Conservation (phyloP, 2,888 invertebrate species). For the Muschampia plurimacula region DNA sequence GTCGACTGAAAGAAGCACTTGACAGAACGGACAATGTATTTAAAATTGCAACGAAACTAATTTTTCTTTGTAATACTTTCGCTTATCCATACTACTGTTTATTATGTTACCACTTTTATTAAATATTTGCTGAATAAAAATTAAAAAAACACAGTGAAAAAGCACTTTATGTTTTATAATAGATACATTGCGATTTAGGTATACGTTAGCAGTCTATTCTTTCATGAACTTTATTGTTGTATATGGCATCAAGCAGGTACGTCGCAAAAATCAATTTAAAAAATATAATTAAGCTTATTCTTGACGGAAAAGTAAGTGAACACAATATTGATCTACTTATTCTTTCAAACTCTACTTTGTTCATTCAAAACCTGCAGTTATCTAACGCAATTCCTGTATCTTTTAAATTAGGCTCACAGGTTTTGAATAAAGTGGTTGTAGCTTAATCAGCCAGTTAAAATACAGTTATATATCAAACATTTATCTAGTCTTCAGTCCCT, state of each 20-base stretch:
- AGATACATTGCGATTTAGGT: no score
- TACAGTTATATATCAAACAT: conserved; percentile 86
- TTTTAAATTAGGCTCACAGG: conserved; percentile 77
- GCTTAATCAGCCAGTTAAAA: conserved; percentile 80
- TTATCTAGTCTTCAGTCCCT: conserved; percentile 86
- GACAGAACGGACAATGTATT: not conserved
- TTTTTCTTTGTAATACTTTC: no score
- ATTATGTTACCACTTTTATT: no score
- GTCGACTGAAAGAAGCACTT: conserved; percentile 49
- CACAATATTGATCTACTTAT: conserved; percentile 56
- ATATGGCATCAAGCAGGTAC: no score
- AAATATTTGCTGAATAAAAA: no score
- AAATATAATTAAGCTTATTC: conserved; percentile 64
- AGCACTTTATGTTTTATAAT: no score
- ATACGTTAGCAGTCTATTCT: no score
- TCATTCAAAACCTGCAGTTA: conserved; percentile 82
- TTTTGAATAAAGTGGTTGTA: conserved; percentile 81
- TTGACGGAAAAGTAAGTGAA: conserved; percentile 50
- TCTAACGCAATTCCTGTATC: conserved; percentile 79
- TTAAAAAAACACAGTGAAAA: no score
- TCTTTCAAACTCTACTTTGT: conserved; percentile 72
- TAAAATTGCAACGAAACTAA: no score
- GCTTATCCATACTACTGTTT: no score
- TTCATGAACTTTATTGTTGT: no score
- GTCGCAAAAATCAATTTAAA: conserved; percentile 13